phyloP scores from a whole-genome alignment of 2,113 vertebrate genomes.

The Myrmophylax atrothorax region DNA sequence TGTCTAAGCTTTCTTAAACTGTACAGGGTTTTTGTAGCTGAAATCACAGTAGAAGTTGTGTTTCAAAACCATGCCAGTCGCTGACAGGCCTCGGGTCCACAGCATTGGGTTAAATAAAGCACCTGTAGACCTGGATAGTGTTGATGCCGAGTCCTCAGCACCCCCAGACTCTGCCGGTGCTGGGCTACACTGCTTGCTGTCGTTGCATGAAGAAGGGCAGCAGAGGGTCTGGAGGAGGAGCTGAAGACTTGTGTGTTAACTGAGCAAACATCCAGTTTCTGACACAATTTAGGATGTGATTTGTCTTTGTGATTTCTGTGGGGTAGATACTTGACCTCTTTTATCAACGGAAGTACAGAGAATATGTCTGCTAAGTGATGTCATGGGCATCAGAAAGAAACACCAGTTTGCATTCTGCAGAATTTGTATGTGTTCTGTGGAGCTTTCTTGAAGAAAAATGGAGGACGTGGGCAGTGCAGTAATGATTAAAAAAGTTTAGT shows the following conservation, averaged over 20 bases:
- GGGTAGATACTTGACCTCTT: background rate
- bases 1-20: background rate
- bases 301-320: background rate
- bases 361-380: background rate
- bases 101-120: background rate
- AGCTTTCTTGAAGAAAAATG: background rate
- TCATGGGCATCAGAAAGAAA: background rate
- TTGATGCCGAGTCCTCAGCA: background rate
- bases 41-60: background rate
- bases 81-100: background rate
- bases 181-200: fast-evolving
- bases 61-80: background rate
- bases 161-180: background rate
- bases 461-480: background rate
- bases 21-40: background rate
- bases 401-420: background rate
- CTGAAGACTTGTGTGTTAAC: background rate
- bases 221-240: background rate
- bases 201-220: background rate
- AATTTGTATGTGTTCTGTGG: background rate
- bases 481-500: background rate
- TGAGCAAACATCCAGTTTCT: background rate
- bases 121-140: background rate
- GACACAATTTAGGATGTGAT: background rate
- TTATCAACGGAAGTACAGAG: background rate